Percentiles rank a stretch among this genome's conserved stretches.
Evolutionary conservation across 2,797 vertebrate species (phyloP).

Genomic region (Orestias chungarensis): DNA sequence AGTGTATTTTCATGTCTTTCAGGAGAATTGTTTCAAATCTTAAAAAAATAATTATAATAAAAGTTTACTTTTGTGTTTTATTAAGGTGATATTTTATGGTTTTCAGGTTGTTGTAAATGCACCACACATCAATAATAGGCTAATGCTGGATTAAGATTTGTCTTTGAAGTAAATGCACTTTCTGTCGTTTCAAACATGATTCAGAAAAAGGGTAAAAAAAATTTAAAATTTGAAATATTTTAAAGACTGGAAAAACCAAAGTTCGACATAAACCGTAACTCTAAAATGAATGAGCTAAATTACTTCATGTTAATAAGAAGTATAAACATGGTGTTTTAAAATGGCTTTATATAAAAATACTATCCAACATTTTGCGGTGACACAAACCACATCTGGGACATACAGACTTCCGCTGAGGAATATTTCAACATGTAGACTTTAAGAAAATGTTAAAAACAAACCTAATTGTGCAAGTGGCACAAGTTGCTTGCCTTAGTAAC

Average conservation of each 20-base stretch:
- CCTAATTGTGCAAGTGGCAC: too few relatives aligned
- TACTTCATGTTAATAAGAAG: not conserved
- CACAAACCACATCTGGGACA: too few relatives aligned
- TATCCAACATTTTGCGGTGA: too few relatives aligned
- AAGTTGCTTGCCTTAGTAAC: too few relatives aligned
- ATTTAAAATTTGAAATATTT: not conserved
- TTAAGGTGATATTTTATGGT: not conserved
- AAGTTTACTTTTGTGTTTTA: conserved; percentile 1
- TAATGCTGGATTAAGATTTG: not conserved
- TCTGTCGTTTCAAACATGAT: not conserved
- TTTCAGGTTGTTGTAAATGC: not conserved
- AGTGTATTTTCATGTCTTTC: conserved; percentile 64
- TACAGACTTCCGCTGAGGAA: too few relatives aligned
- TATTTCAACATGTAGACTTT: too few relatives aligned
- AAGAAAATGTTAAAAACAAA: too few relatives aligned
- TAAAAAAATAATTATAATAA: conserved; percentile 57
- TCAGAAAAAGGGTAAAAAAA: not conserved
- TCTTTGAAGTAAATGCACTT: not conserved
- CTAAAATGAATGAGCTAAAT: not conserved
- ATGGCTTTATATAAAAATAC: too few relatives aligned
- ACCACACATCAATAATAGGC: not conserved
- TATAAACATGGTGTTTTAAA: too few relatives aligned
- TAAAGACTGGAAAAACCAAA: not conserved
- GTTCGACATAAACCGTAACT: not conserved
- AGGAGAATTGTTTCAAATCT: conserved; percentile 67